Conservation (phyloP, 2,113 vertebrate species). For the Copsychus sechellarum region DNA sequence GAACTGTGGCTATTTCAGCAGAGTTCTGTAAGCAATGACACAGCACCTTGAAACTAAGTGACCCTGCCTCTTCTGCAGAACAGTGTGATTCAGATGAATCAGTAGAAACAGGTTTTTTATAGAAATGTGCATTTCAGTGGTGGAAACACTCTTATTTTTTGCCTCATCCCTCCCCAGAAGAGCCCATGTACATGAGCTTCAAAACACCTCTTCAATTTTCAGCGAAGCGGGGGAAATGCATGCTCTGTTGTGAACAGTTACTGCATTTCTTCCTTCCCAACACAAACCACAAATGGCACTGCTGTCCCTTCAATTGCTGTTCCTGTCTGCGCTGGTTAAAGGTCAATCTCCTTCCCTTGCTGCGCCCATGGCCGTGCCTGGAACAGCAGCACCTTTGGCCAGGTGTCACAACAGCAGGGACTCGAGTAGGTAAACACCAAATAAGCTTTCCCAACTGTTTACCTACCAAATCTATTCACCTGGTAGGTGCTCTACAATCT, state of each 20-base stretch:
- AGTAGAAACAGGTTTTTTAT: neutral
- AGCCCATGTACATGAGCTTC: neutral
- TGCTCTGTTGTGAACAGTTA: neutral
- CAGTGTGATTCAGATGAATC: neutral
- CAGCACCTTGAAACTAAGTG: neutral
- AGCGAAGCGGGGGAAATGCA: neutral
- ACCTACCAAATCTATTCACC: neutral
- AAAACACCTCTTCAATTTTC: neutral
- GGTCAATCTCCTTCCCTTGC: neutral
- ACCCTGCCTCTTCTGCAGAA: neutral
- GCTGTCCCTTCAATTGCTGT: neutral
- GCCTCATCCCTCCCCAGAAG: neutral
- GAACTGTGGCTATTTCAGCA: neutral
- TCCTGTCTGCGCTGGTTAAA: neutral
- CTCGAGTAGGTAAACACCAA: neutral
- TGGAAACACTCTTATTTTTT: neutral
- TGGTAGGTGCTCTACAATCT: neutral
- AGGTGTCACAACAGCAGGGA: neutral
- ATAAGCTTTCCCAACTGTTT: neutral
- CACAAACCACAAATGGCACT: neutral
- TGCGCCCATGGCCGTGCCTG: accelerated
- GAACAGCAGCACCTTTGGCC: no score
- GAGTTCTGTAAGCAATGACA: neutral
- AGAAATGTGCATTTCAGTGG: neutral
- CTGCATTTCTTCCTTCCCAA: neutral